These are phyloP conservation scores for Acromyrmex charruanus DNA, from an alignment of 1,140 invertebrate genomes.

Conservation along the genomic window DNA sequence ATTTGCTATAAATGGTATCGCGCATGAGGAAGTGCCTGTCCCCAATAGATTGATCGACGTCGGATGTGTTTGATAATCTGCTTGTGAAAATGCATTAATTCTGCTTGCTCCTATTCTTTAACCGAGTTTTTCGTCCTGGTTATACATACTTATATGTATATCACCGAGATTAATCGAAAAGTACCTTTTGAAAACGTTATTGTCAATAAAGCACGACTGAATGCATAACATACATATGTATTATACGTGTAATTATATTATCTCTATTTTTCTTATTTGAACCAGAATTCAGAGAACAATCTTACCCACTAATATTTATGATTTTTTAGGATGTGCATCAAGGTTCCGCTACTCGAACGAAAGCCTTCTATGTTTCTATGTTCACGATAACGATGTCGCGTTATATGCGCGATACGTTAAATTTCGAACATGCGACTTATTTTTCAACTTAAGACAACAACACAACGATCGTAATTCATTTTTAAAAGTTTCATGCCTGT, in stretches of 20 bases:
- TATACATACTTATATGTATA: not conserved
- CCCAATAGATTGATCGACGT: slow-evolving; percentile 13
- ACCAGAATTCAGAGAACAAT: not conserved
- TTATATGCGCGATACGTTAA: not conserved
- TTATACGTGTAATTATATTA: not conserved
- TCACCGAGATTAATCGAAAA: not conserved
- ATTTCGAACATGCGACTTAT: slow-evolving; percentile 18
- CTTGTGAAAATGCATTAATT: slow-evolving; percentile 30
- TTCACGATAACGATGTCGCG: slow-evolving; percentile 61
- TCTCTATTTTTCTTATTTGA: not conserved
- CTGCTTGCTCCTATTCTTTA: slow-evolving; percentile 4
- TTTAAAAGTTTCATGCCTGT: slow-evolving; percentile 3
- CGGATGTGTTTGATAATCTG: not conserved
- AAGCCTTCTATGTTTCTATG: slow-evolving; percentile 81
- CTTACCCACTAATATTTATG: slow-evolving; percentile 4
- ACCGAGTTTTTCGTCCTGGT: not conserved
- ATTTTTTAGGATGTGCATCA: slow-evolving; percentile 81
- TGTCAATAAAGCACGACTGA: slow-evolving; percentile 9
- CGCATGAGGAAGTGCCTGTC: slow-evolving; percentile 56
- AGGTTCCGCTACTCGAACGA: slow-evolving; percentile 78
- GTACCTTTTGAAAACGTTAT: not conserved
- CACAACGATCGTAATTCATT: slow-evolving; percentile 11
- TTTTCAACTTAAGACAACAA: slow-evolving; percentile 12
- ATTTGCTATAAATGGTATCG: slow-evolving; percentile 27
- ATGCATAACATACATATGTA: not conserved